Percentiles rank a stretch among this genome's conserved stretches.
Evolutionary conservation across 2,888 invertebrate genomes (phyloP).

Genomic region (Nemotelus pantherinus): DNA sequence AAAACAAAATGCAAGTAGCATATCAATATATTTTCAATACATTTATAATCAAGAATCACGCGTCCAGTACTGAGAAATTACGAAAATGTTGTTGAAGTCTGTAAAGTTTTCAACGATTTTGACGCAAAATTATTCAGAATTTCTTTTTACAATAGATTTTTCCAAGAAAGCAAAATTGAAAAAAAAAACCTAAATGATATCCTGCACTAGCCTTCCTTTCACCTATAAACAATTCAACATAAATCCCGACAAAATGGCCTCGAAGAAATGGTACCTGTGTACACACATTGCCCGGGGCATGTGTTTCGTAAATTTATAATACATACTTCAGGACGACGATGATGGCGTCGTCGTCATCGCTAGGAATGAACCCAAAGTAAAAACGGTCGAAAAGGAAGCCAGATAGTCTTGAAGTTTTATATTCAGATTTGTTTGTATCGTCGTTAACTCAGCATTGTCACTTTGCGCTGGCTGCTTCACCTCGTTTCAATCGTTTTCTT

Average conservation of each 20-base stretch:
- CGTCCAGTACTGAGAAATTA: no score
- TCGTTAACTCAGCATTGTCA: no score
- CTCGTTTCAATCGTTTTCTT: background rate
- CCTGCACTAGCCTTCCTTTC: background rate
- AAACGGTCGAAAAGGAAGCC: constrained; percentile 12
- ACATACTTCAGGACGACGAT: background rate
- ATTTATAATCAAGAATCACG: no score
- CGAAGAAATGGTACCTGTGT: constrained; percentile 19
- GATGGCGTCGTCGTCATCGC: background rate
- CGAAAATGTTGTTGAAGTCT: no score
- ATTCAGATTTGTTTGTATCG: no score
- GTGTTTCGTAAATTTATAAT: background rate
- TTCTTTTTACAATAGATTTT: no score
- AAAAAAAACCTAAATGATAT: no score
- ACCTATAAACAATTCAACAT: constrained; percentile 19
- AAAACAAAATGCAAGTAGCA: no score
- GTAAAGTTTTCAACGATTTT: no score
- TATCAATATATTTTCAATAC: no score
- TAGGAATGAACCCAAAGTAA: constrained; percentile 3
- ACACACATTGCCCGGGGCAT: background rate
- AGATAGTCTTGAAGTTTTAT: background rate
- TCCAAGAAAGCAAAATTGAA: no score
- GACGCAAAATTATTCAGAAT: no score
- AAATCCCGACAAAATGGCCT: constrained; percentile 33
- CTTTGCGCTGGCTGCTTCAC: background rate